A percentile compares a stretch with the other conserved stretches of the same genome.
Conservation (phyloP, 2,888 invertebrate genomes). For the Plagiodera versicolora region DNA sequence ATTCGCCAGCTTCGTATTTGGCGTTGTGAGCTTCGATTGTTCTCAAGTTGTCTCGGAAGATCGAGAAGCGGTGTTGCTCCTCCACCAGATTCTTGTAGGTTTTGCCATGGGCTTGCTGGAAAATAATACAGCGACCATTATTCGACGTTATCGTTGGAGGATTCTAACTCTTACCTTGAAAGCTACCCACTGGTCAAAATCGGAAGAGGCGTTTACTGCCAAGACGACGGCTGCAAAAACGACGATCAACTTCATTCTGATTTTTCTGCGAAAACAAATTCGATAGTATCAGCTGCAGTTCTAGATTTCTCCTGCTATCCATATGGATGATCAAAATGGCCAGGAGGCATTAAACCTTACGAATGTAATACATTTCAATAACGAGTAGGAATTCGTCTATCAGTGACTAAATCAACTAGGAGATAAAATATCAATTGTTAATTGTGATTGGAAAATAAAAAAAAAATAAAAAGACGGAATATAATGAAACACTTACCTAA, state of each 20-base stretch:
- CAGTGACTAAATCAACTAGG: too few species aligned
- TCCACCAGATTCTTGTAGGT: neutral
- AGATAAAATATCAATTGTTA: too few species aligned
- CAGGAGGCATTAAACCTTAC: too few species aligned
- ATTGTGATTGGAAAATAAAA: too few species aligned
- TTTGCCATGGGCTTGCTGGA: neutral
- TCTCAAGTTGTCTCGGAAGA: neutral
- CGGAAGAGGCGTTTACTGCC: slow-evolving; percentile 8
- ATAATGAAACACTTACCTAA: neutral
- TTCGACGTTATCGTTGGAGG: neutral
- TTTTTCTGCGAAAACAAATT: slow-evolving; percentile 24
- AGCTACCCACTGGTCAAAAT: slow-evolving; percentile 14
- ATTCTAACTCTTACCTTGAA: slow-evolving; percentile 16
- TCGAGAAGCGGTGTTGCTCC: neutral
- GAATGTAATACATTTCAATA: too few species aligned
- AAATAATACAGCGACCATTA: too few species aligned
- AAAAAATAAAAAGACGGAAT: too few species aligned
- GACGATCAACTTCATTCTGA: slow-evolving; percentile 20
- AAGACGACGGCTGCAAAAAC: slow-evolving; percentile 11
- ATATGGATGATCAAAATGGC: too few species aligned
- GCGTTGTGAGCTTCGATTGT: neutral
- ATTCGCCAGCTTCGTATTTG: neutral
- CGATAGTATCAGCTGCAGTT: too few species aligned
- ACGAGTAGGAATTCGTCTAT: too few species aligned
- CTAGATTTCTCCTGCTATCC: too few species aligned